Evolutionary conservation across 1,140 invertebrate genomes (phyloP), one percentile per base, ranked within the genome.

Genomic region (Drosophila mauritiana): DNA sequence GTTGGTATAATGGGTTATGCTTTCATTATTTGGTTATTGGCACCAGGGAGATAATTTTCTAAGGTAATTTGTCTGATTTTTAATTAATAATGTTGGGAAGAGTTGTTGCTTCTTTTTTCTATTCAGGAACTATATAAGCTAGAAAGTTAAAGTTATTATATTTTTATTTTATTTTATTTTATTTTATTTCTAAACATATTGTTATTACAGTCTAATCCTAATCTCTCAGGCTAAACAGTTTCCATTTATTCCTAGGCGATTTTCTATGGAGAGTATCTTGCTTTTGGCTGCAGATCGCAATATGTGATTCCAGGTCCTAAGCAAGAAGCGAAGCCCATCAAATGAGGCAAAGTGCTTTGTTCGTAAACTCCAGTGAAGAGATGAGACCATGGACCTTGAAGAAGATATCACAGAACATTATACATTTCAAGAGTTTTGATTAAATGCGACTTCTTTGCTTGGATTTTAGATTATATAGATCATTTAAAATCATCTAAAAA

Each of bases 301-400:
- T 67, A 88, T 2, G 93, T 94, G 6, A 93, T 82, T n/a, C 83
- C 90, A 15, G 83, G 80, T 3, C 93, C 94, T n/a, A 94, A 88
- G 67, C 95, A 95, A 0, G 93, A 92, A 0, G 95, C 94, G 62
- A 94, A 95, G 0, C 94, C 95, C 79, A 97, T 94, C 15, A 95
- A 94, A 82, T 96, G 95, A 27, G 96, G 94, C 13, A 97, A 94
- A 74, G 96, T 95, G 85, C 94, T 96, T 86, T 97, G 96, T 68
- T 97, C 96, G 79, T 96, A 95, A 3, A 96, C 95, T 36, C 96
- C 95, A 37, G 94, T 93, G 58, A 97, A 94, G 7, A 97, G 92
- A 84, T 97, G 95, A 4, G 95, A 92, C 92, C 94, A 95, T 4
- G 97, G 96, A 52, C 92, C 92, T 65, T 0, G 93, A 43, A 17